phyloP scores from a whole-genome alignment of 2,888 invertebrate species.

The Campoplex capitator region DNA sequence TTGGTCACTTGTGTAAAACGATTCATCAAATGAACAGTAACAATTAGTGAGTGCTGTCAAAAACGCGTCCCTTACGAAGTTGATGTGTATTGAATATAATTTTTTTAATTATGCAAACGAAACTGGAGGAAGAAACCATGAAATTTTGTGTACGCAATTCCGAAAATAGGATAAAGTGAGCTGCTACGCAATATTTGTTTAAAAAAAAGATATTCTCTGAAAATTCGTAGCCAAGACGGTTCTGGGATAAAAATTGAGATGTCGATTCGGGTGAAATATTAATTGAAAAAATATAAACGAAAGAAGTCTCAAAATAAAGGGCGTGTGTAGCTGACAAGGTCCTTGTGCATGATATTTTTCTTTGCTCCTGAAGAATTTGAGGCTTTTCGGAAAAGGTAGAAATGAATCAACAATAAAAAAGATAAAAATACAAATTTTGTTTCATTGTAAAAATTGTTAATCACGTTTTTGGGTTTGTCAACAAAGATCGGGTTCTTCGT shows the following conservation, averaged over 20 bases:
- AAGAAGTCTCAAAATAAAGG: constrained; percentile 55
- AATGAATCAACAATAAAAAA: neutral
- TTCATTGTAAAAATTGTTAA: neutral
- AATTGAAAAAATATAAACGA: neutral
- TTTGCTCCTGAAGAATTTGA: neutral
- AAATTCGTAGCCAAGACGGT: neutral
- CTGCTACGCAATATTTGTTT: neutral
- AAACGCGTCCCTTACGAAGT: neutral
- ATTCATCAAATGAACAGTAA: neutral
- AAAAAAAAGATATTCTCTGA: neutral
- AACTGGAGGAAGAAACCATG: neutral
- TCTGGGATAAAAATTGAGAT: neutral
- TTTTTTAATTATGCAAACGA: constrained; percentile 1
- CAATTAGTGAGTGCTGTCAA: neutral
- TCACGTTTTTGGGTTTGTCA: constrained; percentile 21
- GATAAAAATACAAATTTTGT: neutral
- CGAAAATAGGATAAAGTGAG: constrained; percentile 19
- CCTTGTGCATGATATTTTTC: neutral
- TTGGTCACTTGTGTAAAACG: constrained; percentile 16
- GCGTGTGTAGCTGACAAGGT: constrained; percentile 49
- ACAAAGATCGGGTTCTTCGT: constrained; percentile 18
- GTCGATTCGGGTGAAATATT: neutral
- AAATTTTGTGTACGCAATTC: constrained; percentile 3
- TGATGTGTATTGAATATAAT: neutral
- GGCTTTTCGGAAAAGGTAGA: constrained; percentile 3